Evolutionary conservation across 2,113 vertebrate species (phyloP), one percentile per base, ranked within the genome.

Genomic region (Takifugu flavidus): DNA sequence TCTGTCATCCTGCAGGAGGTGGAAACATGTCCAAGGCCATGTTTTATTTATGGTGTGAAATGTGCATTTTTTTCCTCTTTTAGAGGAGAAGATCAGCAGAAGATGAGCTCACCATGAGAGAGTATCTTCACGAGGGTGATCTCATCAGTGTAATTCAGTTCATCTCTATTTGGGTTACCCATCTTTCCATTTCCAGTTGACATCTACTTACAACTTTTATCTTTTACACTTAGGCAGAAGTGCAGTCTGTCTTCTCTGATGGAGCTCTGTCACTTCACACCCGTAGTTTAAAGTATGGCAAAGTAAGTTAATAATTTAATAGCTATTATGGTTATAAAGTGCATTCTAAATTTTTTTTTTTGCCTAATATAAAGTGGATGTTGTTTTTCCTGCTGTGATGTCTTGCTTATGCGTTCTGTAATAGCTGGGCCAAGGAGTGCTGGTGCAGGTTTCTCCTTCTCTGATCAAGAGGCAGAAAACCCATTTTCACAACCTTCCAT

Each of bases 381-480:
- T 20, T 15, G 15, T 47, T 8, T 28, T 28, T 28, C 8, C 13
- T 13, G 13, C 11, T 26, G 25, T 11, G 8, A 6, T 25, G 14
- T 47, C 20, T 14, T 5, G 2, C 15, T 47, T 59, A 1, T 11
- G 62, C 50, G 74, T 4, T 71, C 13, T 39, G n/a, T 55, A 60
- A 43, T 63, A 98, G 96, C 89, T 98, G 47, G 94, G 93, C 46
- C 96, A 99, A 77, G 97, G 97, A 3, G 95, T 98, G 46, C 79
- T 98, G 6, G 93, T 99, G 13, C 93, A 94, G 80, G 92, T 98
- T 1, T 96, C 97, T 0, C 97, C 97, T 0, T 97, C 96, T 20
- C 86, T 98, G 4, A 92, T 98, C 70, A 98, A 96, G 69, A 92
- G 95, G 45, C 95, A 98, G 81, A 99, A 99, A 86, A 96, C 95